These are phyloP conservation scores for Drosophila nebulosa DNA, from an alignment of 1,140 invertebrate genomes.

Conservation along the genomic window DNA sequence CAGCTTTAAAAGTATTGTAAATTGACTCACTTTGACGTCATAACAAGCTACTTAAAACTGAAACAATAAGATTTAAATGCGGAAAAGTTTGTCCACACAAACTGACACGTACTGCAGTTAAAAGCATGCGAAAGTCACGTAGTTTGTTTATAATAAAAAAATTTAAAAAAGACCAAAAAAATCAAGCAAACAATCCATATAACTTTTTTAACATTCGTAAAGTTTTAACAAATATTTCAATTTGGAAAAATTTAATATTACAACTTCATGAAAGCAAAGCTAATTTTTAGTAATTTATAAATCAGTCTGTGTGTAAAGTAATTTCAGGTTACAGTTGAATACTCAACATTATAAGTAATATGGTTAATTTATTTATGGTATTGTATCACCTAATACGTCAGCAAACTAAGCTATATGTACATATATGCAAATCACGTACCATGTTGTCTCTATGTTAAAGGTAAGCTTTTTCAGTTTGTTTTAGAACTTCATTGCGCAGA, in stretches of 20 bases:
- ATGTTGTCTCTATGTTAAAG: background rate
- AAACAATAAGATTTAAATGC: constrained; percentile 14
- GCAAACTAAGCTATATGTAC: background rate
- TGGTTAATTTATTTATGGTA: no score
- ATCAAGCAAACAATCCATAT: constrained; percentile 15
- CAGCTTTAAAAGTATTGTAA: background rate
- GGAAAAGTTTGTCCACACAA: constrained; percentile 23
- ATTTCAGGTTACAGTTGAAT: no score
- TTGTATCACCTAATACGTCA: constrained; percentile 10
- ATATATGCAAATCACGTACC: constrained; percentile 35
- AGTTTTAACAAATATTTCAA: background rate
- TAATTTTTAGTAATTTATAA: no score
- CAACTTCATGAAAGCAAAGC: no score
- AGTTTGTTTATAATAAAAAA: constrained; percentile 19
- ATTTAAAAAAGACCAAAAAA: constrained; percentile 21
- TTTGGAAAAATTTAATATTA: no score
- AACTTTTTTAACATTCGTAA: background rate
- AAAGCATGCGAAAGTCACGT: constrained; percentile 54
- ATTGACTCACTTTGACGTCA: constrained; percentile 40
- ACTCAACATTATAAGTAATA: background rate
- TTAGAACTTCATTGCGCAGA: constrained; percentile 6
- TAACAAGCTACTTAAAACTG: constrained; percentile 9
- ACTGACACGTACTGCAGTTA: constrained; percentile 41
- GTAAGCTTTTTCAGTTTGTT: constrained; percentile 17
- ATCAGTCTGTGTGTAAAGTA: no score